Base-by-base conservation (phyloP, 1,140 invertebrate genomes). In the Sarcophaga bullata region DNA sequence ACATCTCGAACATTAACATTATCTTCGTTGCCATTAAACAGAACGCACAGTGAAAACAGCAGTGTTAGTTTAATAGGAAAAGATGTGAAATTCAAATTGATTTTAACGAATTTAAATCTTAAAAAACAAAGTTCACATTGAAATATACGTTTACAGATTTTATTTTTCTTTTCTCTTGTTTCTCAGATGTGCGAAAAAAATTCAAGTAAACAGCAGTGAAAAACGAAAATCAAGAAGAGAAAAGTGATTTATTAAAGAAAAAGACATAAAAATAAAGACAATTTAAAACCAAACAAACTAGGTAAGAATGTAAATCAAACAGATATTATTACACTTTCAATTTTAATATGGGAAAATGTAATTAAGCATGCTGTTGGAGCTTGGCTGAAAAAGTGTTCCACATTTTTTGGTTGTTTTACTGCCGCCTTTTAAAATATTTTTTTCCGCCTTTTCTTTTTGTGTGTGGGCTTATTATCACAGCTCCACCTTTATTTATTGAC, bases 401-500 rank as follows among this genome's bases (percentile, higher is more conserved):
- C 4, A 17, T 68, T 68, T 68, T 8, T 68, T 19, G 6, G 62
- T 3, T 19, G n/a, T 25, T 68, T 4, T 8, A 37, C 25, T 9
- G 17, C 19, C 17, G 10, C 17, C n/a, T 58, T 13, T 13, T 58
- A n/a, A n/a, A n/a, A 15, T n/a, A n/a, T n/a, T 58, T 58, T 13
- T 58, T 58, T 58, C 13, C 11, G 1, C 13, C n/a, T n/a, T 58
- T 58, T 15, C n/a, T 58, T 3, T 13, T n/a, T 58, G 15, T 58
- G 15, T 68, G 6, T 68, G 25, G 25, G 25, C 25, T 37, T 37
- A 37, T 37, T 37, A 37, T 37, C 25, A 37, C 25, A 37, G 17
- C 62, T 68, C 4, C 62, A 68, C 62, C 62, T 68, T 68, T 68
- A 19, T 68, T 68, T 68, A 68, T 68, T 68, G 62, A 68, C 62